These are phyloP conservation scores for Xanthostigma xanthostigma DNA, from an alignment of 2,888 invertebrate species.

Conservation along the genomic window DNA sequence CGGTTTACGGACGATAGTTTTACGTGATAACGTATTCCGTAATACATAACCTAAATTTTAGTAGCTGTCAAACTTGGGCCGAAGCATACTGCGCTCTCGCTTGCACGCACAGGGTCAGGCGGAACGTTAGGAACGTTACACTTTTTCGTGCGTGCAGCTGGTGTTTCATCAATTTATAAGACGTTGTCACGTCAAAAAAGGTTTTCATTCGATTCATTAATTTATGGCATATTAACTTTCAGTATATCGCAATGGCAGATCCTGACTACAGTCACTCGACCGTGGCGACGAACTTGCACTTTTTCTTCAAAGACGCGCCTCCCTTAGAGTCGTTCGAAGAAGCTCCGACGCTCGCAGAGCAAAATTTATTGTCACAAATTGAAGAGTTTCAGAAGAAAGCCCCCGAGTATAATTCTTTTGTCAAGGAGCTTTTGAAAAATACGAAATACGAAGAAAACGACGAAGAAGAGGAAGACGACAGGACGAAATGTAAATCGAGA, in stretches of 20 bases:
- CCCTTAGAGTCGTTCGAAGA: constrained; percentile 4
- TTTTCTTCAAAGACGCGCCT: constrained; percentile 6
- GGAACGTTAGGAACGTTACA: no score
- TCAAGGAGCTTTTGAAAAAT: constrained; percentile 1
- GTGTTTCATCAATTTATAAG: no score
- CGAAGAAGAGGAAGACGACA: neutral
- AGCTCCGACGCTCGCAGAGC: constrained; percentile 5
- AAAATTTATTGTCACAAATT: constrained; percentile 3
- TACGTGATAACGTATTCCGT: no score
- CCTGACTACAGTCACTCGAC: constrained; percentile 1
- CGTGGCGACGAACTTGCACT: constrained; percentile 3
- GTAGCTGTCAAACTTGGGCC: no score
- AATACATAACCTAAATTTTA: no score
- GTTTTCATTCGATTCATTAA: neutral
- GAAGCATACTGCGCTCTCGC: no score
- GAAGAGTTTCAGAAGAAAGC: constrained; percentile 3
- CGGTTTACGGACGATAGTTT: no score
- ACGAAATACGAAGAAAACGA: constrained; percentile 4
- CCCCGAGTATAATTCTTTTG: constrained; percentile 4
- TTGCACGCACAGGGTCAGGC: no score
- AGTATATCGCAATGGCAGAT: constrained; percentile 4
- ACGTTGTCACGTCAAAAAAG: no score
- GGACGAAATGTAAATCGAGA: constrained; percentile 2
- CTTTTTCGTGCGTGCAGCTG: no score
- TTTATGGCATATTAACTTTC: neutral